Evolutionary conservation across 2,888 invertebrate genomes (phyloP).

Genomic region (Drosophila prostipennis): DNA sequence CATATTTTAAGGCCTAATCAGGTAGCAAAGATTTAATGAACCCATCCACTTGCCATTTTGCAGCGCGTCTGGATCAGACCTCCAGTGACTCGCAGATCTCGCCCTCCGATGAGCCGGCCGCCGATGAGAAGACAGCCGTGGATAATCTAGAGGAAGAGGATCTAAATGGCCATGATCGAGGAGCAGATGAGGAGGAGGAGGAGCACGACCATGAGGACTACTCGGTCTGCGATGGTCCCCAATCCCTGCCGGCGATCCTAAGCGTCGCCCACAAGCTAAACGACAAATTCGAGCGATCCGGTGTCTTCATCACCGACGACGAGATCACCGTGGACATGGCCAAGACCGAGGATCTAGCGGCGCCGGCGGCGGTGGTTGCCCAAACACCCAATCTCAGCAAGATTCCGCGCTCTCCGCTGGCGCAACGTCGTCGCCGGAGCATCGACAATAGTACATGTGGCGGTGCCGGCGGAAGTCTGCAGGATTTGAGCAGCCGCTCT

Average conservation of each 20-base stretch:
- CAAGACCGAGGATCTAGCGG: constrained; percentile 85
- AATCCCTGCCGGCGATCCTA: constrained; percentile 76
- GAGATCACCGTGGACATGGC: constrained; percentile 87
- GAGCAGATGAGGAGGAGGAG: background rate
- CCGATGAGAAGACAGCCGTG: constrained; percentile 42
- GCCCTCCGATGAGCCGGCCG: constrained; percentile 82
- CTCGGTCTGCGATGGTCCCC: constrained; percentile 72
- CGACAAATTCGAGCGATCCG: constrained; percentile 82
- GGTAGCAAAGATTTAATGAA: no score
- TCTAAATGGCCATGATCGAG: constrained; percentile 5
- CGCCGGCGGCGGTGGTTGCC: background rate
- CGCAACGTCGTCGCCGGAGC: constrained; percentile 82
- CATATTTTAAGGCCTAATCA: no score
- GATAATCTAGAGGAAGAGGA: constrained; percentile 24
- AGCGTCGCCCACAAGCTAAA: constrained; percentile 46
- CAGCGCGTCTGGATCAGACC: constrained; percentile 88
- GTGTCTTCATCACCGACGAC: constrained; percentile 83
- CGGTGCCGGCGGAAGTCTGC: constrained; percentile 77
- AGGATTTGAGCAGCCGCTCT: constrained; percentile 77
- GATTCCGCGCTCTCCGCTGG: constrained; percentile 83
- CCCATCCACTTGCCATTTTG: background rate
- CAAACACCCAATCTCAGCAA: constrained; percentile 76
- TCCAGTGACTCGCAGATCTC: constrained; percentile 84
- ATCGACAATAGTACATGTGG: constrained; percentile 80
- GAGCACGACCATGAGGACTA: constrained; percentile 25